Evolutionary conservation across 2,888 invertebrate species (phyloP).

Genomic region (Oligia strigilis): DNA sequence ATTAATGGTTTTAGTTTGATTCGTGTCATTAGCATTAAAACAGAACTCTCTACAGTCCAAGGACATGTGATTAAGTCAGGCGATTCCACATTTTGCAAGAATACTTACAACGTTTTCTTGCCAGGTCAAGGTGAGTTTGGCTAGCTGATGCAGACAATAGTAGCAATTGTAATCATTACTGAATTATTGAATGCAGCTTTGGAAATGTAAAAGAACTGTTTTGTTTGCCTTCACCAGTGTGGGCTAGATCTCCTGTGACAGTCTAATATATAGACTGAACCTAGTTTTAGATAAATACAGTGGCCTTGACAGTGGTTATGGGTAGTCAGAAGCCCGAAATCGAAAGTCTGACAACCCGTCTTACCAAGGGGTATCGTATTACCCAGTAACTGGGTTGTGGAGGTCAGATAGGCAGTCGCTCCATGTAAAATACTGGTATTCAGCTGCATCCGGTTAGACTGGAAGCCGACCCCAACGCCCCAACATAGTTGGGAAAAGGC

Average conservation of each 20-base stretch:
- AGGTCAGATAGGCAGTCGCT: too few species aligned
- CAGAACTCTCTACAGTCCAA: slow-evolving; percentile 21
- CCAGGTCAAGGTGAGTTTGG: slow-evolving; percentile 14
- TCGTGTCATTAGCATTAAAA: neutral
- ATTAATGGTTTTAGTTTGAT: neutral
- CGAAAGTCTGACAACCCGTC: too few species aligned
- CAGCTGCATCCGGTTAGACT: too few species aligned
- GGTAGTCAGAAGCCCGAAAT: too few species aligned
- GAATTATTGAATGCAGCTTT: neutral
- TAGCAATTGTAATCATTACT: neutral
- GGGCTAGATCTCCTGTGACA: neutral
- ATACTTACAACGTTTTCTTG: neutral
- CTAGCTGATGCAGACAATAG: neutral
- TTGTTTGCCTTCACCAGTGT: neutral
- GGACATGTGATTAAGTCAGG: slow-evolving; percentile 16
- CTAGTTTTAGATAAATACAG: too few species aligned
- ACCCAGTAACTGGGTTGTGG: too few species aligned
- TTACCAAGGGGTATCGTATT: too few species aligned
- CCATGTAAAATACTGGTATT: too few species aligned
- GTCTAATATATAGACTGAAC: too few species aligned
- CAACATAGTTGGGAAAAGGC: too few species aligned
- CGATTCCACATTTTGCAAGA: slow-evolving; percentile 29
- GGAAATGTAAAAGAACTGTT: neutral
- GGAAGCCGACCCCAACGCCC: too few species aligned
- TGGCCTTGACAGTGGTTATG: too few species aligned